These are phyloP conservation scores for Apotomis betuletana DNA, from an alignment of 2,888 invertebrate genomes.

Conservation along the genomic window DNA sequence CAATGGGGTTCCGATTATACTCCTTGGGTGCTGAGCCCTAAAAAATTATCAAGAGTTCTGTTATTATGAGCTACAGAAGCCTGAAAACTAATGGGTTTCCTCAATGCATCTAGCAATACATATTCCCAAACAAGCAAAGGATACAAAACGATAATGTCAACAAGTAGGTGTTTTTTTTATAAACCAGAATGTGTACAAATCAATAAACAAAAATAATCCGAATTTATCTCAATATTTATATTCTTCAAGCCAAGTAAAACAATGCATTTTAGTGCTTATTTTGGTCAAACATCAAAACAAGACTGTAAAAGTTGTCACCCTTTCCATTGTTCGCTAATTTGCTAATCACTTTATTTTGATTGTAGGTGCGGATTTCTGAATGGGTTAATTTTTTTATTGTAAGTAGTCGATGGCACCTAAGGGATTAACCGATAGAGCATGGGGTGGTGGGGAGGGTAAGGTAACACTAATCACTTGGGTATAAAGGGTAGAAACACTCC, in stretches of 20 bases:
- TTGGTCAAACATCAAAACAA: slow-evolving; percentile 19
- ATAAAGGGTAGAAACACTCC: slow-evolving; percentile 47
- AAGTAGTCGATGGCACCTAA: slow-evolving; percentile 33
- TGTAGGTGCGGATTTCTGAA: not conserved
- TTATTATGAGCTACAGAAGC: too few species aligned
- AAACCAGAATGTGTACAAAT: not conserved
- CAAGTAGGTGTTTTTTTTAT: not conserved
- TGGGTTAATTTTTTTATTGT: not conserved
- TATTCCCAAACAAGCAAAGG: not conserved
- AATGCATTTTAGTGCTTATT: slow-evolving; percentile 12
- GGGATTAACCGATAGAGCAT: slow-evolving; percentile 43
- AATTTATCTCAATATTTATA: not conserved
- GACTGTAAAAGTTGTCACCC: not conserved
- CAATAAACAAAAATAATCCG: slow-evolving; percentile 12
- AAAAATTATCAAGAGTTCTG: too few species aligned
- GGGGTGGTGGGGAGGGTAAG: slow-evolving; percentile 46
- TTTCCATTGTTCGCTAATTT: slow-evolving; percentile 5
- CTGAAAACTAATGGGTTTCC: too few species aligned
- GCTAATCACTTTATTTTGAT: slow-evolving; percentile 33
- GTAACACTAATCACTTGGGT: slow-evolving; percentile 50
- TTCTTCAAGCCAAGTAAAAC: not conserved
- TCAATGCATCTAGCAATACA: too few species aligned
- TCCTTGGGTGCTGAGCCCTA: too few species aligned
- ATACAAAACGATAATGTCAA: not conserved
- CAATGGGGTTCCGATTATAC: too few species aligned